Base-by-base conservation (phyloP, 2,888 invertebrate genomes). In the Melanostoma scalare region DNA sequence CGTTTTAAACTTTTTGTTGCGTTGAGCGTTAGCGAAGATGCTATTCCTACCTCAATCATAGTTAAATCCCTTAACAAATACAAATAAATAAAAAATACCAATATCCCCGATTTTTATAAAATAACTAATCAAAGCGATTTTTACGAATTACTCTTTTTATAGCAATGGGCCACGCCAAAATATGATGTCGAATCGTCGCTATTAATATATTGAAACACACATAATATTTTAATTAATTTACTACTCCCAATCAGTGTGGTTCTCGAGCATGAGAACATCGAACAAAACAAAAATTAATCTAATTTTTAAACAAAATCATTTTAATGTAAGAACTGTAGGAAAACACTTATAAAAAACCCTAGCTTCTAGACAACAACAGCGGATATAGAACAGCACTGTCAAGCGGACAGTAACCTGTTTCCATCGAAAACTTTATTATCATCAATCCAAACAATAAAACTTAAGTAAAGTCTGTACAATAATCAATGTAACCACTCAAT, bases 111-210 rank as follows among this genome's bases (percentile, higher is more conserved):
- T 48, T 69, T 69, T 71, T 75, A 53, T 67, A 61, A 73, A 63
- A n/a, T 35, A 61, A 77, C 82, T 82, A 82, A 82, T 77, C 30
- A 68, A 77, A 73, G 55, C 82, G 82, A 82, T 58, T 77, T 82
- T 87, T 86, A 79, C 79, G 84, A 79, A 78, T 84, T 52, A 85
- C 87, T 88, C 85, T 85, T 82, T 81, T 87, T 86, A 85, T 90
- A 87, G 90, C 87, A 91, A 89, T 88, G 89, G 89, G 75, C 89
- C 89, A 74, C 88, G 89, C 85, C 88, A 88, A 86, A 89, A 89
- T 87, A 88, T 88, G 86, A 88, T 88, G 90, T 86, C 88, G 74
- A 90, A 90, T 87, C 89, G 90, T 87, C 89, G 90, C 87, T 90
- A 89, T 88, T 90, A 88, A 88, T 85, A 53, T 68, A 68, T 58